Evolutionary conservation across 2,888 invertebrate species (phyloP), one percentile per base, ranked within the genome.

Genomic region (Drosophila tripunctata): DNA sequence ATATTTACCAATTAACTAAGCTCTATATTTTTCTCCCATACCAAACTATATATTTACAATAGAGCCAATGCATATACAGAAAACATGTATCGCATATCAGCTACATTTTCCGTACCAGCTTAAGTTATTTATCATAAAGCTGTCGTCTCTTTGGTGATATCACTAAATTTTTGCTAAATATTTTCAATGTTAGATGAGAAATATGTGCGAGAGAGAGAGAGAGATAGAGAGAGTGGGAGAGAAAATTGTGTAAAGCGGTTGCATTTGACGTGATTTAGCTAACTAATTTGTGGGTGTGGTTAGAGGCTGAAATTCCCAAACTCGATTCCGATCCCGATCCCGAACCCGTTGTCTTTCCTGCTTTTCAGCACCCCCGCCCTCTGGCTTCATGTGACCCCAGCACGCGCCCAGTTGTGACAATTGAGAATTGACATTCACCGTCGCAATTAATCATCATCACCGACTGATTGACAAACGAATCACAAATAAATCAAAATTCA

Each of bases 391-490:
- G 51, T 71, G 72, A 72, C 67, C 72, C 71, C 66, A 62, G 73
- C 71, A 71, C 71, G 69, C 60, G 56, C 54, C 60, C 63, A 62
- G 47, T 44, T 36, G 54, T 51, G 22, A 30, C 33, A 51, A 40
- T 40, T 27, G 21, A 67, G 72, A 77, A 74, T 81, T 80, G 80
- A 75, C 82, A 80, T 81, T 81, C 82, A 75, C 82, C 75, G 78
- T 44, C 54, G 76, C 86, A 76, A 82, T 82, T 82, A 82, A 86
- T 82, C 83, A 82, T 86, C 86, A 86, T 82, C 86, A 74, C 57
- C 56, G 65, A 61, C 73, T 80, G 80, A 84, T 80, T 83, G 79
- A 76, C 84, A 77, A 75, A 74, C 73, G 67, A 71, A 66, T 79
- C 79, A 76, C 77, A 78, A 82, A 81, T 81, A 82, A 81, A 81